Evolutionary conservation across 2,113 vertebrate genomes (phyloP).

Genomic region (Plotosus lineatus): DNA sequence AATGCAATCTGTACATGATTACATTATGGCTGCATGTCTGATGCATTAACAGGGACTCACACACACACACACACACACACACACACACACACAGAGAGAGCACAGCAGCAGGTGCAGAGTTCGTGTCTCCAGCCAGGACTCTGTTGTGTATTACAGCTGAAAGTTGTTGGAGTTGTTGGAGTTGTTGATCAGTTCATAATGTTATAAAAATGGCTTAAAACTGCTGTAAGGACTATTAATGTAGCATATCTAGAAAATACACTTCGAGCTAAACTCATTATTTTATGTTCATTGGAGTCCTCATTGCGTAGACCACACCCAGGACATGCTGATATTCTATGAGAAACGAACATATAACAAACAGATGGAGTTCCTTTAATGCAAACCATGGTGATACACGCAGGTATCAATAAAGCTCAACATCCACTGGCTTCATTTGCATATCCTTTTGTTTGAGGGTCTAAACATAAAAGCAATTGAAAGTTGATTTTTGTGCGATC

Average conservation of each 20-base stretch:
- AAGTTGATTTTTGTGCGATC: background rate
- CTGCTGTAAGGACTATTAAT: background rate
- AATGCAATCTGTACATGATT: slow-evolving; percentile 51
- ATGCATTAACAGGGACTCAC: slow-evolving; percentile 9
- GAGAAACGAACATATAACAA: background rate
- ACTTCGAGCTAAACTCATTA: background rate
- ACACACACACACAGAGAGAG: background rate
- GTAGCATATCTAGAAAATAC: background rate
- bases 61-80: background rate
- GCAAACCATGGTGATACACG: background rate
- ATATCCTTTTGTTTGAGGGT: background rate
- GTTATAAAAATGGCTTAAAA: background rate
- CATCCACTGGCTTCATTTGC: background rate
- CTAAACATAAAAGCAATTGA: background rate
- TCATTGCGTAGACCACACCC: background rate
- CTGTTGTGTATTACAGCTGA: slow-evolving; percentile 1
- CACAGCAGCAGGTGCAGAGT: slow-evolving; percentile 43
- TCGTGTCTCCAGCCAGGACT: background rate
- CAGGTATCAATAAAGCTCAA: background rate
- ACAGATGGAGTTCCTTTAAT: background rate
- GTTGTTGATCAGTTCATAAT: no score
- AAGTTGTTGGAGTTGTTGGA: no score
- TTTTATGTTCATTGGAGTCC: background rate
- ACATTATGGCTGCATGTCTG: slow-evolving; percentile 53
- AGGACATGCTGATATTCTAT: background rate